Base-by-base conservation (phyloP, 2,113 vertebrate genomes). In the Zosterops hypoxanthus region DNA sequence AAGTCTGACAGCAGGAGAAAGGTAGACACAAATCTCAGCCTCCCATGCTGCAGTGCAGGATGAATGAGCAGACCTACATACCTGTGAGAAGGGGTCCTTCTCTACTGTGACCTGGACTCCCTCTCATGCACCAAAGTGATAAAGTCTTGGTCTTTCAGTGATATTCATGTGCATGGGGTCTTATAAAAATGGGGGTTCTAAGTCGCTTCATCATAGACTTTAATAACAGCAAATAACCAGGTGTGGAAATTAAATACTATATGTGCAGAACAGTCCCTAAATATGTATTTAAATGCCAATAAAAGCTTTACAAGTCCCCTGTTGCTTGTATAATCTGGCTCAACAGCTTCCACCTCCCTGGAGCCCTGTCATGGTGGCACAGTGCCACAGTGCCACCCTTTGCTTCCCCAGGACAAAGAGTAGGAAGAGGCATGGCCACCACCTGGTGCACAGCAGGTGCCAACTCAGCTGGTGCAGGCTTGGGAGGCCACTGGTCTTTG, bases 201-300 rank as follows among this genome's bases (percentile, higher is more conserved):
- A 97, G 85, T 53, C 88, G 65, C 41, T 97, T 94, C 92, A 92
- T 96, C 95, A 95, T 29, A 90, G 91, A 81, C 86, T 94, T 90
- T 78, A 77, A 41, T 88, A 95, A 78, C 87, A 92, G 86, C 88
- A 96, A 97, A 97, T 93, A 97, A 95, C 76, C 79, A 95, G 63
- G 50, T 89, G 89, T 93, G 92, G 86, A 96, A 95, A 96, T 87
- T 92, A 97, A 90, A 94, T 86, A 82, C 72, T 76, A 36, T 63
- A 78, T 31, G 17, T 14, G 13, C 70, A 81, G 75, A 93, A 95
- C 78, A 95, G 93, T 81, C 88, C 68, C 82, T 93, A 85, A 96
- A 92, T 92, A 90, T 72, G 49, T 85, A 94, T 93, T 96, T 88
- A 91, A 90, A 88, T 26, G 56, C 80, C 78, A 90, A 25, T 94